A percentile compares a stretch with the other conserved stretches of the same genome.
phyloP scores from a whole-genome alignment of 2,888 invertebrate genomes.

The Drosophila pseudotalamancana region DNA sequence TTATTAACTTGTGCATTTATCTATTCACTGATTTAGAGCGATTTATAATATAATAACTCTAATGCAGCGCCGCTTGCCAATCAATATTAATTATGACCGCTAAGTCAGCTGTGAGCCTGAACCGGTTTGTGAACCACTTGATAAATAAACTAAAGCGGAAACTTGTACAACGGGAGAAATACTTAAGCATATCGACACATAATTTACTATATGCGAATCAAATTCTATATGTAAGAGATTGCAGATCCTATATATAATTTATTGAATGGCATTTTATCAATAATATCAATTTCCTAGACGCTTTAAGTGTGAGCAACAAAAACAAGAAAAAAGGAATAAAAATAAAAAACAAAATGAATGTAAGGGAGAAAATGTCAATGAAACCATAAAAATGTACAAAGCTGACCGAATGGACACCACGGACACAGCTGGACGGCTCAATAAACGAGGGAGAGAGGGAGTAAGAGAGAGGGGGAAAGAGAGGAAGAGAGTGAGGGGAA shows the following conservation, averaged over 20 bases:
- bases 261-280: slow-evolving; percentile 27
- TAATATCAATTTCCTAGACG: slow-evolving; percentile 39
- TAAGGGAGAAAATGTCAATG: slow-evolving; percentile 72
- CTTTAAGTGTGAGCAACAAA: slow-evolving; percentile 3
- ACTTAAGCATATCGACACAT: background rate
- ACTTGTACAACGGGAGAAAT: background rate
- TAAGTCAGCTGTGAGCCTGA: background rate
- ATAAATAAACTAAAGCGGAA: background rate
- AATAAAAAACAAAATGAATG: slow-evolving; percentile 7
- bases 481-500: background rate
- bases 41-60: background rate
- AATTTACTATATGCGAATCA: slow-evolving; percentile 13
- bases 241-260: slow-evolving; percentile 27
- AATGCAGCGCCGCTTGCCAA: background rate
- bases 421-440: slow-evolving; percentile 40
- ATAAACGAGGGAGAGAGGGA: too few relatives aligned
- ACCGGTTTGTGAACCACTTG: background rate
- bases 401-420: slow-evolving; percentile 15
- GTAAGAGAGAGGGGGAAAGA: background rate
- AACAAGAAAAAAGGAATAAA: slow-evolving; percentile 9
- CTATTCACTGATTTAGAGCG: background rate
- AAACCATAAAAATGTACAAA: slow-evolving; percentile 71
- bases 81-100: background rate
- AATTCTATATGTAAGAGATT: background rate
- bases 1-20: background rate